Percentiles rank a stretch among this genome's conserved stretches.
These are phyloP conservation scores for Cephus cinctus DNA, from an alignment of 1,140 invertebrate genomes.

Conservation along the genomic window DNA sequence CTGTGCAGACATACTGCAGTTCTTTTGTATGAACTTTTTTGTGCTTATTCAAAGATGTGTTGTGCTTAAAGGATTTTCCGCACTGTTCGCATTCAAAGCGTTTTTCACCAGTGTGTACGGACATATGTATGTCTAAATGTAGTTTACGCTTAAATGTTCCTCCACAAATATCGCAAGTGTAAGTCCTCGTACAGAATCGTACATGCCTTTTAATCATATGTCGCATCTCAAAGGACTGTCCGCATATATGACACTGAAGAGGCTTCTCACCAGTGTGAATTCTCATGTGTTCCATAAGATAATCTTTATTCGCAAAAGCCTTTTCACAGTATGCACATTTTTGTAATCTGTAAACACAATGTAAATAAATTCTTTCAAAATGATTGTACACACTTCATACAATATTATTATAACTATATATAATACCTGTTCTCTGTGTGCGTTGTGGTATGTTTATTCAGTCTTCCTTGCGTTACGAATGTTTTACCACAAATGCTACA, in stretches of 20 bases:
- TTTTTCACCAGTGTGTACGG: background rate
- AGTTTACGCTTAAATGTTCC: background rate
- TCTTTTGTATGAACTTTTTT: background rate
- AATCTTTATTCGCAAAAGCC: slow-evolving; percentile 47
- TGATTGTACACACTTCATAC: too few relatives aligned
- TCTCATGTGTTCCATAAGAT: slow-evolving; percentile 49
- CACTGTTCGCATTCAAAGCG: background rate
- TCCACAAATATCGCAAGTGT: background rate
- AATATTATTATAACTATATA: background rate
- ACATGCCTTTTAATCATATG: background rate
- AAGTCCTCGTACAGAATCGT: background rate
- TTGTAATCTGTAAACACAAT: background rate
- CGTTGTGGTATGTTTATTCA: background rate
- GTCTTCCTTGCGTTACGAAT: background rate
- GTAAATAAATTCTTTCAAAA: too few relatives aligned
- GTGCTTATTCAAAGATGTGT: background rate
- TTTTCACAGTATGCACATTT: slow-evolving; percentile 12
- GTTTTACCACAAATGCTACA: slow-evolving; percentile 3
- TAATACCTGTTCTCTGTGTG: background rate
- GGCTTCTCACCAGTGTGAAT: slow-evolving; percentile 55
- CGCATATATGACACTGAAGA: slow-evolving; percentile 50
- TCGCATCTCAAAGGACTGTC: background rate
- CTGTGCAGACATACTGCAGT: background rate
- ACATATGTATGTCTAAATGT: background rate
- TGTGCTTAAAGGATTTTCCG: background rate